A percentile compares a stretch with the other conserved stretches of the same genome.
phyloP scores from a whole-genome alignment of 2,113 vertebrate genomes.

The Sciurus niger region DNA sequence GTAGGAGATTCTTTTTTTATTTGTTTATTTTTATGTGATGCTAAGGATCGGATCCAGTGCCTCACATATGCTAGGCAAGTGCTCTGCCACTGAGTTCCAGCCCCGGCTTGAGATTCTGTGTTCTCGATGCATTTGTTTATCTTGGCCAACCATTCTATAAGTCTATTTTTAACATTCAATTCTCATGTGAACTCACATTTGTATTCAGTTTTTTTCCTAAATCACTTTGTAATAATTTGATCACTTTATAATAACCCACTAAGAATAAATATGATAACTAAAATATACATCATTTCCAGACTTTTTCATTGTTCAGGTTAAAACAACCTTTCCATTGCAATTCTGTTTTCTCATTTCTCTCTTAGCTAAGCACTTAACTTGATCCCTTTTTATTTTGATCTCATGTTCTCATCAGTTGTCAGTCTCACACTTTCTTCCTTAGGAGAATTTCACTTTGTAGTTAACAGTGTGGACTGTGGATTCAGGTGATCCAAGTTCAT shows the following conservation, averaged over 20 bases:
- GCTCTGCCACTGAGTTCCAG: too few species aligned
- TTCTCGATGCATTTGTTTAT: not conserved
- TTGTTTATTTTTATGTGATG: too few species aligned
- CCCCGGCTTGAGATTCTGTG: not conserved
- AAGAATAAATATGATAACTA: constrained; percentile 44
- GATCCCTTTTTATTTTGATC: not conserved
- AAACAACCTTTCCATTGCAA: not conserved
- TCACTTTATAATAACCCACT: not conserved
- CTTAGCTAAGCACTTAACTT: not conserved
- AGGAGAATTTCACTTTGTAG: constrained; percentile 5
- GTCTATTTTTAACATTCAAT: not conserved
- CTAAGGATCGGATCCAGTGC: too few species aligned
- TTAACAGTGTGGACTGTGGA: not conserved
- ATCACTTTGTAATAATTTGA: constrained; percentile 43
- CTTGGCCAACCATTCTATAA: not conserved
- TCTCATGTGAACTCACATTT: not conserved
- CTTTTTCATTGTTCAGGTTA: not conserved
- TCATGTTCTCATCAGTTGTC: not conserved
- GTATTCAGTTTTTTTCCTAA: not conserved
- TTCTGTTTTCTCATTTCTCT: not conserved
- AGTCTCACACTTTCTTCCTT: constrained; percentile 14
- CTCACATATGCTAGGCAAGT: too few species aligned
- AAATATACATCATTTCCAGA: not conserved
- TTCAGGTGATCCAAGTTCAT: not conserved
- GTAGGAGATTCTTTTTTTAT: not conserved